Evolutionary conservation across 2,888 invertebrate genomes (phyloP), one percentile per base, ranked within the genome.

Genomic region (Machimus atricapillus): DNA sequence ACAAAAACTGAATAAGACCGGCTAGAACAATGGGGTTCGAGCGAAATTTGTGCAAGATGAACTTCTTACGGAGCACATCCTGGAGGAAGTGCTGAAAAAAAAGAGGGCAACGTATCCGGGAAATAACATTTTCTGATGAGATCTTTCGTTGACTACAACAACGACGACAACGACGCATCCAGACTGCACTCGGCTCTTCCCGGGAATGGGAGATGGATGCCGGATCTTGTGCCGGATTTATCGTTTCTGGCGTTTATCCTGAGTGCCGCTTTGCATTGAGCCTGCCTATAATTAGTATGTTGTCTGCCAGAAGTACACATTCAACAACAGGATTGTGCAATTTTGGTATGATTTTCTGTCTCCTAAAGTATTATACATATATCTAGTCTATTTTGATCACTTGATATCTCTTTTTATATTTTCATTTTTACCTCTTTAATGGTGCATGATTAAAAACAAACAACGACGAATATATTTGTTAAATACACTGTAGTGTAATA

Each of bases 21-120:
- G 52, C 40, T 79, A 79, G 31, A 79, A 79, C 79, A 79, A 79
- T 66, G 66, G 27, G 31, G 79, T 52, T 79, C 16, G 79, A 46
- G 79, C 43, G n/a, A 79, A 79, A 79, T 79, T 79, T 79, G 79
- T 79, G 79, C 79, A 79, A 79, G 79, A 79, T 79, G 79, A 79
- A 79, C 79, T 79, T 52, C 79, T 46, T 79, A 79, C 52, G 31
- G 52, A 16, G n/a, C 52, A 79, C 79, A 79, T 79, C 79, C 46
- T 79, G 31, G 16, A 79, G 79, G 79, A 79, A 79, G 23, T 16
- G 46, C 19, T 43, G 52, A 56, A 52, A 31, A 79, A 23, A 40
- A 52, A 76, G 37, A 76, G 76, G 34, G 52, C 79, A 79, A 79
- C 52, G 52, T 52, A 79, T 79, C 79, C 52, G 52, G 52, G 40